Conservation (phyloP, 1,140 invertebrate genomes). For the Himalopsyche phryganea region DNA sequence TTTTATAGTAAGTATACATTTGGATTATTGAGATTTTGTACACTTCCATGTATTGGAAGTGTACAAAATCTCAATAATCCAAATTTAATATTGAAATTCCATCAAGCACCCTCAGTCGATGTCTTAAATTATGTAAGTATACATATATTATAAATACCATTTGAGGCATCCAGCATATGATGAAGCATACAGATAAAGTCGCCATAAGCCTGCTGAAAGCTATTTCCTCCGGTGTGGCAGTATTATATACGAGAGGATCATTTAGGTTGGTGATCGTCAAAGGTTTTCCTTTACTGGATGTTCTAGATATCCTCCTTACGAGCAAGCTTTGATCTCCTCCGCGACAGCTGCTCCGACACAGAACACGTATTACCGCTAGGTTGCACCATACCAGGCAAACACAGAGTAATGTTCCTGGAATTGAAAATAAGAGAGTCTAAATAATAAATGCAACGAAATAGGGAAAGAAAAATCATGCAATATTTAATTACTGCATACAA, state of each 20-base stretch:
- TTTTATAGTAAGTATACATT: no score
- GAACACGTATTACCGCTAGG: conserved; percentile 70
- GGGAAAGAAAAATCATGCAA: no score
- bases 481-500: no score
- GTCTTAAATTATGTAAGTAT: no score
- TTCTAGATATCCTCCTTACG: conserved; percentile 54
- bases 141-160: conserved; percentile 71
- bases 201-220: conserved; percentile 82
- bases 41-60: no score
- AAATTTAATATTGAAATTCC: no score
- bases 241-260: conserved; percentile 41
- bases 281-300: conserved; percentile 46
- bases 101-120: no score
- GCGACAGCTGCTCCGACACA: conserved; percentile 61
- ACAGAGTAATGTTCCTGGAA: conserved; percentile 67
- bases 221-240: conserved; percentile 72
- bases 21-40: no score
- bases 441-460: background rate
- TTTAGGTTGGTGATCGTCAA: conserved; percentile 31
- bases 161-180: conserved; percentile 83
- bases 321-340: conserved; percentile 45
- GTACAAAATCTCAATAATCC: no score
- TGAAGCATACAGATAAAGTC: conserved; percentile 74
- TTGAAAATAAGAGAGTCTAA: conserved; percentile 3
- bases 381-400: conserved; percentile 77